phyloP scores from a whole-genome alignment of 1,140 invertebrate genomes.

The Sitophilus oryzae region DNA sequence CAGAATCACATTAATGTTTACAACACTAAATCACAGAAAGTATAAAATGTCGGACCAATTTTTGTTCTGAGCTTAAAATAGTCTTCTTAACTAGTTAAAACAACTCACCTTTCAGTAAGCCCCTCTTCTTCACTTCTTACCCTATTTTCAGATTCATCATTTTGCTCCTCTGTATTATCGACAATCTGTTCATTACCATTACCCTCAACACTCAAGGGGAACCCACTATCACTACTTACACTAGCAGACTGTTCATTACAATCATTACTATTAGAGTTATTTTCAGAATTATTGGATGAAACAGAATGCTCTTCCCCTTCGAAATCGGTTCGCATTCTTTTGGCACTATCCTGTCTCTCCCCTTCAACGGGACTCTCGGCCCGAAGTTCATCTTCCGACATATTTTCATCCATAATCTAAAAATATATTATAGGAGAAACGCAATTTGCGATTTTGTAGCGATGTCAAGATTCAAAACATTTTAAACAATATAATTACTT shows the following conservation, averaged over 20 bases:
- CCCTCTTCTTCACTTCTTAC: conserved; percentile 7
- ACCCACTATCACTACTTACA: conserved; percentile 31
- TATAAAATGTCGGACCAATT: too few species aligned
- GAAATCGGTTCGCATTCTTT: conserved; percentile 35
- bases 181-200: conserved; percentile 29
- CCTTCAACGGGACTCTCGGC: conserved; percentile 12
- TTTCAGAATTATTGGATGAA: conserved; percentile 32
- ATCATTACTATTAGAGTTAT: conserved; percentile 13
- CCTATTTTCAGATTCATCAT: conserved; percentile 11
- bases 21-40: not conserved
- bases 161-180: too few species aligned
- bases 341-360: conserved; percentile 28
- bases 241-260: conserved; percentile 20
- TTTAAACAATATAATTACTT: too few species aligned
- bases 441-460: conserved; percentile 10
- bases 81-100: too few species aligned
- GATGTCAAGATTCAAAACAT: too few species aligned
- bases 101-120: not conserved
- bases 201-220: conserved; percentile 22
- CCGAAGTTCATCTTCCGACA: conserved; percentile 30
- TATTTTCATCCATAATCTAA: conserved; percentile 40
- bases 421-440: conserved; percentile 29
- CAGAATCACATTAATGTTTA: conserved; percentile 1
- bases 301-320: conserved; percentile 26
- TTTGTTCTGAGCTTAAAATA: too few species aligned